Evolutionary conservation across 2,888 invertebrate species (phyloP).

Genomic region (Harmothoe impar): DNA sequence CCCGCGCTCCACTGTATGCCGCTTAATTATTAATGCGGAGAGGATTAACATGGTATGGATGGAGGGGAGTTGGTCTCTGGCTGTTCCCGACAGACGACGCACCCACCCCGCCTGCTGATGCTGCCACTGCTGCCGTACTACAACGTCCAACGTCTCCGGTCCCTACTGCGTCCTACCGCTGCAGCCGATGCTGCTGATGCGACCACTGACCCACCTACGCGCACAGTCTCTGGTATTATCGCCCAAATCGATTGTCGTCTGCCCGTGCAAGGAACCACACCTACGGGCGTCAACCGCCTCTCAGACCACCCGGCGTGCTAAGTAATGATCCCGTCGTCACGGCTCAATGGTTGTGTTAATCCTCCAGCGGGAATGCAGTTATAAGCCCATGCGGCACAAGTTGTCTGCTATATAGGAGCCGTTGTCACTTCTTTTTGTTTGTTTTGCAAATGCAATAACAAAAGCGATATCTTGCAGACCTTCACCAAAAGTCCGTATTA

Average conservation of each 20-base stretch:
- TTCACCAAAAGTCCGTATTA: too few species aligned
- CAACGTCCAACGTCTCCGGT: not conserved
- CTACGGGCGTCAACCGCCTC: not conserved
- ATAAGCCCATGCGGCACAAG: not conserved
- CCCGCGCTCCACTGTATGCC: slow-evolving; percentile 22
- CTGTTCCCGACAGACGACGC: slow-evolving; percentile 26
- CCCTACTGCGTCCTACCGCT: not conserved
- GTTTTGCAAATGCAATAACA: too few species aligned
- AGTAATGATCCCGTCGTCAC: not conserved
- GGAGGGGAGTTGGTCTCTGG: slow-evolving; percentile 47
- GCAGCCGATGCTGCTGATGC: slow-evolving; percentile 28
- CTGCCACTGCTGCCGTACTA: slow-evolving; percentile 51
- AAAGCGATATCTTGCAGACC: too few species aligned
- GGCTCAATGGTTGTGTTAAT: not conserved
- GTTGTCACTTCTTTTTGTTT: too few species aligned
- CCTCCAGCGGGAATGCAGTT: not conserved
- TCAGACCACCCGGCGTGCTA: too few species aligned
- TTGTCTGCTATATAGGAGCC: not conserved
- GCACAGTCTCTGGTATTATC: not conserved
- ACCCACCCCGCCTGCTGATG: not conserved
- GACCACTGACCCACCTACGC: not conserved
- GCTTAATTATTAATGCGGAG: slow-evolving; percentile 56
- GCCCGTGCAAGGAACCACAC: slow-evolving; percentile 8
- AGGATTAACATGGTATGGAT: slow-evolving; percentile 42
- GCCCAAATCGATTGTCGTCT: slow-evolving; percentile 44